A percentile compares a stretch with the other conserved stretches of the same genome.
These are phyloP conservation scores for Pygathrix nemaeus DNA, from an alignment of 2,113 vertebrate genomes.

Conservation along the genomic window DNA sequence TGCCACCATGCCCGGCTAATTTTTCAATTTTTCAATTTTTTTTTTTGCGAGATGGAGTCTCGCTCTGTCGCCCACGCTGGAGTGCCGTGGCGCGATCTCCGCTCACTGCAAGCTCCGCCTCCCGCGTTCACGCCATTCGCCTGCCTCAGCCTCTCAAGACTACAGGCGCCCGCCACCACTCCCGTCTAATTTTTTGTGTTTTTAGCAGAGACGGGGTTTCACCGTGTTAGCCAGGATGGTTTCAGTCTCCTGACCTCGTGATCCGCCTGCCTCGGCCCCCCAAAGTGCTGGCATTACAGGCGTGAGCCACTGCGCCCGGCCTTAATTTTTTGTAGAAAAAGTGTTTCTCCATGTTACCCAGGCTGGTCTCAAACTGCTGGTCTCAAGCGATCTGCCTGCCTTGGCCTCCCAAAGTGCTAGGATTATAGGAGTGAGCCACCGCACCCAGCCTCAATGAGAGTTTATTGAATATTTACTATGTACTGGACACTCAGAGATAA, in stretches of 20 bases:
- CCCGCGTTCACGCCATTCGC: too few species aligned
- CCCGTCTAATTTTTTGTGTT: too few species aligned
- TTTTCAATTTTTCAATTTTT: neutral
- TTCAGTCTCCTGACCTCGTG: too few species aligned
- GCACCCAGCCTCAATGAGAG: neutral
- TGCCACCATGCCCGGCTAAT: neutral
- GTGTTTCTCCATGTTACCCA: neutral
- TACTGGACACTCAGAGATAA: neutral
- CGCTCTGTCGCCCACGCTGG: too few species aligned
- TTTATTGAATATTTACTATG: neutral
- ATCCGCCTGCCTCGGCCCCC: neutral
- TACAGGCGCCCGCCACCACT: too few species aligned
- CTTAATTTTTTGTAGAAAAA: neutral
- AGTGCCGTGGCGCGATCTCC: fast-evolving
- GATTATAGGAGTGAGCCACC: neutral
- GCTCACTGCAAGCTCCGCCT: too few species aligned
- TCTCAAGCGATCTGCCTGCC: neutral
- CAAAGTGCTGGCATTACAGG: neutral
- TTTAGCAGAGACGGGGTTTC: too few species aligned
- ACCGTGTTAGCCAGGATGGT: too few species aligned
- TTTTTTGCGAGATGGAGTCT: neutral
- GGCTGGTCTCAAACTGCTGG: neutral
- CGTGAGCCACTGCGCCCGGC: neutral
- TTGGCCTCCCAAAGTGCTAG: neutral
- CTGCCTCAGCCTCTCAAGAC: too few species aligned